phyloP scores from a whole-genome alignment of 2,888 invertebrate genomes.

The Heliconius erato region DNA sequence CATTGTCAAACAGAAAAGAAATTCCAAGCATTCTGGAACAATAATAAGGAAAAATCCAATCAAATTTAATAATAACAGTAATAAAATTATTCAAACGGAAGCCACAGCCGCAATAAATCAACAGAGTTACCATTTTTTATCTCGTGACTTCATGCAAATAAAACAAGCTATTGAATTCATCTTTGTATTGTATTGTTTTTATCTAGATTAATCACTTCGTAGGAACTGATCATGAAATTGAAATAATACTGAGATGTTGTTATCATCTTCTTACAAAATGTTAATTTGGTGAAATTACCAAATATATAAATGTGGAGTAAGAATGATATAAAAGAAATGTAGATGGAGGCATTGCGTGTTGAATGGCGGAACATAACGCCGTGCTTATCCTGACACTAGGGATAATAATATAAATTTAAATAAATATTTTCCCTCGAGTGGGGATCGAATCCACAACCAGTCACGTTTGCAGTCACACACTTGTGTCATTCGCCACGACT shows the following conservation, averaged over 20 bases:
- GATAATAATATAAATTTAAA: no score
- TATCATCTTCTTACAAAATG: not conserved
- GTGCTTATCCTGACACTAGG: no score
- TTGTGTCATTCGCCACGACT: no score
- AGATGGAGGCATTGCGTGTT: no score
- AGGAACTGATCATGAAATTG: constrained; percentile 38
- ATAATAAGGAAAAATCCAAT: constrained; percentile 5
- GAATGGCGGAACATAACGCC: no score
- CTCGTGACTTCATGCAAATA: constrained; percentile 24
- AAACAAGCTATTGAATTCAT: constrained; percentile 33
- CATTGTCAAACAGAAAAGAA: not conserved
- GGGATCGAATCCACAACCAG: no score
- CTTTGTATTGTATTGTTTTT: constrained; percentile 39
- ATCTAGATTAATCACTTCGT: constrained; percentile 46
- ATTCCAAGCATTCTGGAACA: not conserved
- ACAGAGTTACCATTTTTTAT: constrained; percentile 23
- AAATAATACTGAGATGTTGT: constrained; percentile 23
- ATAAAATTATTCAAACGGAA: constrained; percentile 14
- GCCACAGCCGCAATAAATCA: constrained; percentile 25
- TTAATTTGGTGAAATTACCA: not conserved
- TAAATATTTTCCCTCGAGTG: no score
- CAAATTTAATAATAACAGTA: not conserved
- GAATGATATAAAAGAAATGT: not conserved
- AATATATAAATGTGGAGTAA: not conserved
- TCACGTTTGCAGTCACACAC: no score